These are phyloP conservation scores for Alviniconcha marisindica DNA, from an alignment of 1,140 invertebrate species.

Conservation along the genomic window DNA sequence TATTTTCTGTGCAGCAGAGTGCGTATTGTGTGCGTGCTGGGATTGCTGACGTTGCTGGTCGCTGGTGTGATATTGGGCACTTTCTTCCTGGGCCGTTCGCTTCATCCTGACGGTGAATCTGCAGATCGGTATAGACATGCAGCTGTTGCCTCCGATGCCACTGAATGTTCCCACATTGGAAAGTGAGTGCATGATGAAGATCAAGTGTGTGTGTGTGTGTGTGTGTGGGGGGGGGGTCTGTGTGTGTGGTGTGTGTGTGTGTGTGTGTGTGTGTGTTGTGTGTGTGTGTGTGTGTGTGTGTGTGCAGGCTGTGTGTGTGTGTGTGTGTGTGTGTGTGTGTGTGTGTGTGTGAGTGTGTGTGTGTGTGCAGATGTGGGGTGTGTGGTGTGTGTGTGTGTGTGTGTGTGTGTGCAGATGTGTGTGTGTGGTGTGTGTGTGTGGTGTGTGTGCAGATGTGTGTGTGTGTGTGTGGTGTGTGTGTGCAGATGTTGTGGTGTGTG, in stretches of 20 bases:
- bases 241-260: background rate
- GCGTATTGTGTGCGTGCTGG: background rate
- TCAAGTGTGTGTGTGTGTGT: background rate
- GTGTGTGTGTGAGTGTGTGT: background rate
- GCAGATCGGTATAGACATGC: background rate
- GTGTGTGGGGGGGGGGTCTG: background rate
- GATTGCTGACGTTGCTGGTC: background rate
- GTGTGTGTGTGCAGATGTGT: background rate
- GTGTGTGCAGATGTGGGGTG: background rate
- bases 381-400: background rate
- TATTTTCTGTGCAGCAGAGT: too few relatives aligned
- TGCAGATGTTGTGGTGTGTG: too few relatives aligned
- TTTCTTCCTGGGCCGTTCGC: background rate
- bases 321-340: conserved; percentile 12
- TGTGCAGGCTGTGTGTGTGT: background rate
- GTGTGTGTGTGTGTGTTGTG: conserved; percentile 31
- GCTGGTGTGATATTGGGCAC: background rate
- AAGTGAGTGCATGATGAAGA: too few relatives aligned
- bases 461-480: too few relatives aligned
- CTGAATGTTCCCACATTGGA: conserved; percentile 55
- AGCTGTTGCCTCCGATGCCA: conserved; percentile 48
- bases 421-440: conserved; percentile 12
- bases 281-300: background rate
- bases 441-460: background rate
- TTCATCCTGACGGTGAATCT: background rate